These are phyloP conservation scores for Echinops telfairi DNA, from an alignment of 2,113 vertebrate species.

Conservation along the genomic window DNA sequence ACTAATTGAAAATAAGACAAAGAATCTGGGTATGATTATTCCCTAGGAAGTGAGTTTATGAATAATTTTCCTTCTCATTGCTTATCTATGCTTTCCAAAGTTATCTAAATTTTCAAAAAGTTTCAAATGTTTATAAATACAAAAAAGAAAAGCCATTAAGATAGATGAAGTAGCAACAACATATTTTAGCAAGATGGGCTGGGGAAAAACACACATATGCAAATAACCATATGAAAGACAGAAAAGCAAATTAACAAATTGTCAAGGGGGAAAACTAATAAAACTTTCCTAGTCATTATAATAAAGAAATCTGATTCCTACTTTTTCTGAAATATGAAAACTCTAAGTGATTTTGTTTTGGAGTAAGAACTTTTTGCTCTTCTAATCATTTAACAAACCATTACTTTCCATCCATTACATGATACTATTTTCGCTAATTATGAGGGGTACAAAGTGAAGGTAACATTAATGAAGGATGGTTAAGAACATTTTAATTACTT, in stretches of 20 bases:
- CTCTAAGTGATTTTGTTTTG: conserved; percentile 58
- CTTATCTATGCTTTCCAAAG: conserved; percentile 8
- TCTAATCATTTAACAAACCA: conserved; percentile 50
- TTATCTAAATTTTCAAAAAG: conserved; percentile 15
- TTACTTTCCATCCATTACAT: conserved; percentile 15
- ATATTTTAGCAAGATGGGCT: conserved; percentile 25
- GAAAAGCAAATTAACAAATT: conserved; percentile 70
- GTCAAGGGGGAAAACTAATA: conserved; percentile 70
- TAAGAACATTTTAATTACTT: neutral
- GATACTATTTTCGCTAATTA: no score
- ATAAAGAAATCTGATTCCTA: conserved; percentile 51
- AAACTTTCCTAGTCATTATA: conserved; percentile 47
- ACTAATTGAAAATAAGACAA: neutral
- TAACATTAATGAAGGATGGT: neutral
- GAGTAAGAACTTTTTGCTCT: conserved; percentile 11
- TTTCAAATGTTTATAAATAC: conserved; percentile 41
- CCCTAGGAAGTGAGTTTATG: neutral
- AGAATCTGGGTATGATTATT: neutral
- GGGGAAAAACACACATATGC: conserved; percentile 32
- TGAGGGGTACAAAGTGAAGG: neutral
- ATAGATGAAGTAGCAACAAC: conserved; percentile 53
- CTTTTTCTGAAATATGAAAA: conserved; percentile 51
- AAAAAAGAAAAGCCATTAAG: conserved; percentile 46
- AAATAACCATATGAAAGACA: conserved; percentile 56
- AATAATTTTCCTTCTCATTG: neutral